Conservation (phyloP, 2,888 invertebrate genomes). For the Brassicogethes aeneus region DNA sequence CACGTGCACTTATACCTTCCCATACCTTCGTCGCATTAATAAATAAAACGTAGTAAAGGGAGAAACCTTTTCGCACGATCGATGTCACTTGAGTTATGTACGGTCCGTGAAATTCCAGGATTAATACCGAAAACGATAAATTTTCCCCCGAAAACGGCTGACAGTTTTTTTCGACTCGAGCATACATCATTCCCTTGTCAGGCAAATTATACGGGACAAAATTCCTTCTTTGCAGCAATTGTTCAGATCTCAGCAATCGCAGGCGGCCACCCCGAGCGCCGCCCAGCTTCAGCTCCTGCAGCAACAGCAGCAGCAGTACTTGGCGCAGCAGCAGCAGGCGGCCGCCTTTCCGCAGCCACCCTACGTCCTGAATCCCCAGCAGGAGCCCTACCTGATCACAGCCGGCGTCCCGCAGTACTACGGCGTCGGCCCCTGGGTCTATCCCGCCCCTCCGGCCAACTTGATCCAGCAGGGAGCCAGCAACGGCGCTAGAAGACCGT, state of each 20-base stretch:
- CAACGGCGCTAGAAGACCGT: conserved; percentile 61
- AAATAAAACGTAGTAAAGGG: too few species aligned
- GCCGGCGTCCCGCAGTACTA: conserved; percentile 87
- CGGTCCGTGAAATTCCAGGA: too few species aligned
- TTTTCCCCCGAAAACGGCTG: too few species aligned
- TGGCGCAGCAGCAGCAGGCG: conserved; percentile 59
- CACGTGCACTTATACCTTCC: too few species aligned
- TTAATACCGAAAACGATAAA: too few species aligned
- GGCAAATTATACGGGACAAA: too few species aligned
- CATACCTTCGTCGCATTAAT: too few species aligned
- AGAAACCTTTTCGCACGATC: too few species aligned
- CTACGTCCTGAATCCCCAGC: conserved; percentile 73
- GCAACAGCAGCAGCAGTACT: conserved; percentile 73
- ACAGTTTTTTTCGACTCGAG: too few species aligned
- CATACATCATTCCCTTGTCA: too few species aligned
- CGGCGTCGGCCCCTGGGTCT: conserved; percentile 89
- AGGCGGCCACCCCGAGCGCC: conserved; percentile 59
- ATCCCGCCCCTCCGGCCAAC: conserved; percentile 60
- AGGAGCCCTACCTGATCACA: conserved; percentile 70
- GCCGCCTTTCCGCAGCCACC: conserved; percentile 66
- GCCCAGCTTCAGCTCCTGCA: conserved; percentile 67
- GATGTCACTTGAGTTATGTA: too few species aligned
- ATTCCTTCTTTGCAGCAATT: conserved; percentile 62
- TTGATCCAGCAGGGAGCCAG: conserved; percentile 59
- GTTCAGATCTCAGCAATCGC: conserved; percentile 78